Evolutionary conservation across 2,888 invertebrate species (phyloP).

Genomic region (Eumacrocentrus americanus): DNA sequence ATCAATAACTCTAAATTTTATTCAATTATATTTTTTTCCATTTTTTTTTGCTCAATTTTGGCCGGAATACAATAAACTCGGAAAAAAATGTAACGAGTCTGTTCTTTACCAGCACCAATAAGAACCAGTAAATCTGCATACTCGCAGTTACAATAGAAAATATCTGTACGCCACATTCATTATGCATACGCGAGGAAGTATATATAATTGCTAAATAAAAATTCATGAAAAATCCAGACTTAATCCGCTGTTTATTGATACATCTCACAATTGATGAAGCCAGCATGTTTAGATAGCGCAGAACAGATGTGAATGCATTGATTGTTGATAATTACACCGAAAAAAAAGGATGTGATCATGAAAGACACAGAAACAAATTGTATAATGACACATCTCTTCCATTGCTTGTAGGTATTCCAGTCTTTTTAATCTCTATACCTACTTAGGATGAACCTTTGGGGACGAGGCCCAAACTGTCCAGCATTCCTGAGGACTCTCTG

Average conservation of each 20-base stretch:
- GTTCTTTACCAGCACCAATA: no score
- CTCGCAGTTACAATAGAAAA: background rate
- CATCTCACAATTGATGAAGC: background rate
- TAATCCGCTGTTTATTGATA: background rate
- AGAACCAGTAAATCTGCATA: no score
- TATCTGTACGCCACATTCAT: slow-evolving; percentile 43
- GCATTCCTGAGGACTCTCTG: slow-evolving; percentile 62
- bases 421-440: background rate
- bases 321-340: no score
- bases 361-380: background rate
- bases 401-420: background rate
- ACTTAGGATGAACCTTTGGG: slow-evolving; percentile 48
- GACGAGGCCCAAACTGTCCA: slow-evolving; percentile 57
- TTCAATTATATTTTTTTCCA: background rate
- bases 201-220: slow-evolving; percentile 54
- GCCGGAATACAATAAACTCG: no score
- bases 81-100: no score
- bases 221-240: slow-evolving; percentile 27
- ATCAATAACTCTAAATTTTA: slow-evolving; percentile 6
- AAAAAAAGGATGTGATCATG: background rate
- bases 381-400: no score
- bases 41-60: no score
- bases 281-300: no score
- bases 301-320: no score
- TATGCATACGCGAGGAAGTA: slow-evolving; percentile 50